These are phyloP conservation scores for Ceratotherium simum DNA, from an alignment of 2,113 vertebrate species.

Conservation along the genomic window DNA sequence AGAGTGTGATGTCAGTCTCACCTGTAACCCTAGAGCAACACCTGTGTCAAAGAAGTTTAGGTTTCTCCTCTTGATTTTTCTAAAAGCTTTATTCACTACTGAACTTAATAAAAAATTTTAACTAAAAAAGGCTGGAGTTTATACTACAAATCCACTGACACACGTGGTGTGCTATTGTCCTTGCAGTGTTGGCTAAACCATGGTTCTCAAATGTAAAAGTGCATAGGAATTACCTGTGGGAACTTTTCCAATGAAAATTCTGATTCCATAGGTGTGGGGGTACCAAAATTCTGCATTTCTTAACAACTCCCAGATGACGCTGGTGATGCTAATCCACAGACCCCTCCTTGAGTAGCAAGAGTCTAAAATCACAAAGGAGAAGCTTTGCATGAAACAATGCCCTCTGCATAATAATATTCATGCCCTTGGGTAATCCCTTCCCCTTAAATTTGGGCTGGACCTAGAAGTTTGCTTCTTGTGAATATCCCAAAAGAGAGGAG, in stretches of 20 bases:
- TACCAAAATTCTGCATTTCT: not conserved
- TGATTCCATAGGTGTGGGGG: not conserved
- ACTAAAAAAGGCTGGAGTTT: not conserved
- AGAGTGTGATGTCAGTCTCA: not conserved
- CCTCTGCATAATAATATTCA: not conserved
- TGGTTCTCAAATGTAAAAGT: not conserved
- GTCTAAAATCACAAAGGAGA: not conserved
- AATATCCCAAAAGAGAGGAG: not conserved
- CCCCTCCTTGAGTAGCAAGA: not conserved
- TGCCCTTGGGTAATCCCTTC: not conserved
- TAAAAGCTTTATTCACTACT: not conserved
- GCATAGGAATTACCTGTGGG: not conserved
- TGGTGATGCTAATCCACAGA: not conserved
- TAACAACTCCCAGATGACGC: not conserved
- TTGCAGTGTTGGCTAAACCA: not conserved
- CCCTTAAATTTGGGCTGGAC: not conserved
- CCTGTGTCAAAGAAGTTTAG: not conserved
- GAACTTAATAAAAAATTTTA: not conserved
- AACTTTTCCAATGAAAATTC: not conserved
- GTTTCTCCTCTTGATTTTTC: not conserved
- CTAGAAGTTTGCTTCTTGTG: not conserved
- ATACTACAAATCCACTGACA: not conserved
- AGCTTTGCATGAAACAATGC: not conserved
- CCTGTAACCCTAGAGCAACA: not conserved
- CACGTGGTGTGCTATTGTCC: not conserved